Percentiles rank a stretch among this genome's conserved stretches.
phyloP scores from a whole-genome alignment of 1,140 invertebrate species.

The Cydia amplana region DNA sequence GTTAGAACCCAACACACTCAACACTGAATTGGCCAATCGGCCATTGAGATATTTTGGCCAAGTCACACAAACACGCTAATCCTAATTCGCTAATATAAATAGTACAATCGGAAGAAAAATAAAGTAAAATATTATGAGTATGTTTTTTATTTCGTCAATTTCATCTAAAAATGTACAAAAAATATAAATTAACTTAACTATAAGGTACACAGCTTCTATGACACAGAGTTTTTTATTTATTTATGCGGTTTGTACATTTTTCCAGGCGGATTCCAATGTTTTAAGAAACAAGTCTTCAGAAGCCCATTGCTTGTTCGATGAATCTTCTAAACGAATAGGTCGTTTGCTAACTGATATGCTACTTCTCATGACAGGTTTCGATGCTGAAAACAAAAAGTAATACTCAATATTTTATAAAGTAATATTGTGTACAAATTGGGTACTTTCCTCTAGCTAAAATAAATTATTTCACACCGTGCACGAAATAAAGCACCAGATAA shows the following conservation, averaged over 20 bases:
- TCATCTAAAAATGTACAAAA: background rate
- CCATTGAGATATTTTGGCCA: too few species aligned
- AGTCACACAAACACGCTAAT: too few species aligned
- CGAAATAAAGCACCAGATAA: too few species aligned
- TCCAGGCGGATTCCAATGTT: background rate
- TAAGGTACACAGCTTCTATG: background rate
- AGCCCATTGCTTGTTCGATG: background rate
- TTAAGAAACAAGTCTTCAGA: background rate
- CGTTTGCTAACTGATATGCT: background rate
- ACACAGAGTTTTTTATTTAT: background rate
- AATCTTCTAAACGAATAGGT: background rate
- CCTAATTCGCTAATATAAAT: background rate
- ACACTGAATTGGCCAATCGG: too few species aligned
- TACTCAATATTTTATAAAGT: background rate
- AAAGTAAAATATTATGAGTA: background rate
- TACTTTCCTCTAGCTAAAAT: too few species aligned
- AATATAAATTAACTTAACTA: background rate
- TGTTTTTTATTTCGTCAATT: background rate
- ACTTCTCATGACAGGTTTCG: background rate
- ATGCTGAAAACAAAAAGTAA: background rate
- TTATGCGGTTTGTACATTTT: background rate
- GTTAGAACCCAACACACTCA: background rate
- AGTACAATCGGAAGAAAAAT: background rate
- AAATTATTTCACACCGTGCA: too few species aligned
- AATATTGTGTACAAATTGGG: too few species aligned